A percentile compares a stretch with the other conserved stretches of the same genome.
phyloP scores from a whole-genome alignment of 2,797 vertebrate genomes.

The Aeoliscus strigatus region DNA sequence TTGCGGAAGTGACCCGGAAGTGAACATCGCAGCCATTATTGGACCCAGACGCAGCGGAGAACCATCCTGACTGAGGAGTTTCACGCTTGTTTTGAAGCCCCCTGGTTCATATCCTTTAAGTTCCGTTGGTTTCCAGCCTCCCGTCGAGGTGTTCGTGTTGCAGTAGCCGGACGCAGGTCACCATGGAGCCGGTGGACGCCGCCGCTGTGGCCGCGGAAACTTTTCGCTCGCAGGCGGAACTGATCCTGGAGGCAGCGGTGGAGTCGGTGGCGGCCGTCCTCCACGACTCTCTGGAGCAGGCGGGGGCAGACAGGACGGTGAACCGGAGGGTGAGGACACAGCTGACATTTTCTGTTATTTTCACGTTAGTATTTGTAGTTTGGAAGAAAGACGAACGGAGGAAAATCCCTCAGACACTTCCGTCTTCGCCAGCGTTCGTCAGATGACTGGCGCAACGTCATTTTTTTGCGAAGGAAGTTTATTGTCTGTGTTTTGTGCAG shows the following conservation, averaged over 20 bases:
- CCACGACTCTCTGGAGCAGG: neutral
- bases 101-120: no score
- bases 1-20: slow-evolving; percentile 12
- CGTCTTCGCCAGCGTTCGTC: slow-evolving; percentile 15
- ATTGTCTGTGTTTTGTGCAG: no score
- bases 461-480: no score
- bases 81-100: no score
- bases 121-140: no score
- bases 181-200: slow-evolving; percentile 2
- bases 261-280: slow-evolving; percentile 23
- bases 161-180: neutral
- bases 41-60: neutral
- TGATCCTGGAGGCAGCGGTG: slow-evolving; percentile 41
- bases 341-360: no score
- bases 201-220: slow-evolving; percentile 13
- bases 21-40: slow-evolving; percentile 19
- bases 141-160: no score
- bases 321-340: slow-evolving; percentile 33
- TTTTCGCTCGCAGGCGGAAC: slow-evolving; percentile 39
- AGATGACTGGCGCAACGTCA: no score
- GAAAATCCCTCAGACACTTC: slow-evolving; percentile 33
- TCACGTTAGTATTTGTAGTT: no score
- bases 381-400: no score
- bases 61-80: no score
- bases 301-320: neutral